A percentile compares a stretch with the other conserved stretches of the same genome.
These are phyloP conservation scores for Calameuta filiformis DNA, from an alignment of 2,888 invertebrate species.

Conservation along the genomic window DNA sequence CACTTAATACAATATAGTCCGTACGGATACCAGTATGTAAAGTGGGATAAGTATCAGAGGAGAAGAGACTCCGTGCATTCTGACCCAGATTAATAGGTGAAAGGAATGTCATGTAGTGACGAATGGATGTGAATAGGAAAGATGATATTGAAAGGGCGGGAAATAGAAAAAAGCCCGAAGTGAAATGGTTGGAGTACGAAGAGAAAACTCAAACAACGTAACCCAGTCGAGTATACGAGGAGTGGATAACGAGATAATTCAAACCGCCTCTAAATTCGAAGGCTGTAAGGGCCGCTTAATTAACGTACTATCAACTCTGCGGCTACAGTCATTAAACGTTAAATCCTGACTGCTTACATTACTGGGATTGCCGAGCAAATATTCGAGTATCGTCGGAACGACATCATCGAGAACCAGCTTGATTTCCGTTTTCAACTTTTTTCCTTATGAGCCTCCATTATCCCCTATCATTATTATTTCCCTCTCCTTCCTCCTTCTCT, in stretches of 20 bases:
- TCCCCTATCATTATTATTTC: not conserved
- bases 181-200: not conserved
- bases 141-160: not conserved
- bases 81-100: not conserved
- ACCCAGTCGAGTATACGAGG: not conserved
- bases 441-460: not conserved
- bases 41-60: not conserved
- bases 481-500: not conserved
- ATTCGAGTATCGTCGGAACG: constrained; percentile 18
- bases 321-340: constrained; percentile 20
- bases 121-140: not conserved
- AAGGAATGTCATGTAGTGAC: not conserved
- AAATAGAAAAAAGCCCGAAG: not conserved
- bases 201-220: not conserved
- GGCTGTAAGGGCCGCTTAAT: constrained; percentile 21
- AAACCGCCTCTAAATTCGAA: constrained; percentile 24
- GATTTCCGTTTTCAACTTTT: not conserved
- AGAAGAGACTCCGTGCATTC: not conserved
- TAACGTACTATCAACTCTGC: constrained; percentile 25
- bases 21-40: not conserved
- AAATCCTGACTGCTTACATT: not conserved
- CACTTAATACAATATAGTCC: not conserved
- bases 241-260: constrained; percentile 21
- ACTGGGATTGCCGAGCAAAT: constrained; percentile 17
- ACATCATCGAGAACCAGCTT: not conserved